A percentile compares a stretch with the other conserved stretches of the same genome.
phyloP scores from a whole-genome alignment of 2,888 invertebrate species.

The Cordylochernes scorpioides region DNA sequence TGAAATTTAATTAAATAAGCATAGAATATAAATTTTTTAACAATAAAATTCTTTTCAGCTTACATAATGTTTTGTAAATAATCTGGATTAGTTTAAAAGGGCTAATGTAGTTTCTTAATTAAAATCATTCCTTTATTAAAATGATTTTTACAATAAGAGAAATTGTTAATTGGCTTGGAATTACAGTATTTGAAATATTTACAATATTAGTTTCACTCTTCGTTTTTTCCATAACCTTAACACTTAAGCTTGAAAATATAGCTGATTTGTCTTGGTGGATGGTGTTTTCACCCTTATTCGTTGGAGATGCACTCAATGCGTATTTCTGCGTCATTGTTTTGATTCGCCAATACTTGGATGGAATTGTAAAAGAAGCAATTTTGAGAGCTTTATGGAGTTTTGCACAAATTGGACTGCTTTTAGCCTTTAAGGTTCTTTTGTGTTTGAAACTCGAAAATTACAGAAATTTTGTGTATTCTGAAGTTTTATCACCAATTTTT shows the following conservation, averaged over 20 bases:
- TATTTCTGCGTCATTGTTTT: conserved; percentile 85
- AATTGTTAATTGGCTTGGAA: too few species aligned
- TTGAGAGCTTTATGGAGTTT: conserved; percentile 53
- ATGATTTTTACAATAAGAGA: too few species aligned
- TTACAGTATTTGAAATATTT: too few species aligned
- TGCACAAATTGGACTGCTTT: conserved; percentile 49
- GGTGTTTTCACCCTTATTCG: conserved; percentile 68
- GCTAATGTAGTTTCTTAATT: too few species aligned
- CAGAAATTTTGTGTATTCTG: conserved; percentile 55
- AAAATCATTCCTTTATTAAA: too few species aligned
- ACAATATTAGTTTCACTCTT: too few species aligned
- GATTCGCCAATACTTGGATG: conserved; percentile 62
- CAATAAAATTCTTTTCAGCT: too few species aligned
- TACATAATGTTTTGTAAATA: too few species aligned
- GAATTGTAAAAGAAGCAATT: conserved; percentile 36
- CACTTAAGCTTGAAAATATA: conserved; percentile 43
- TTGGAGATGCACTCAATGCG: conserved; percentile 65
- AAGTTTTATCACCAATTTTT: conserved; percentile 45
- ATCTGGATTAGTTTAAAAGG: too few species aligned
- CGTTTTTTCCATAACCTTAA: too few species aligned
- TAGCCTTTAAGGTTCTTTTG: conserved; percentile 65
- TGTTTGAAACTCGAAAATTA: conserved; percentile 61
- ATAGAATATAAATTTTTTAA: too few species aligned
- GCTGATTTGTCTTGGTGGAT: conserved; percentile 46
- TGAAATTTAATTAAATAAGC: too few species aligned